Base-by-base conservation (phyloP, 2,113 vertebrate genomes). In the Trematomus loennbergii region DNA sequence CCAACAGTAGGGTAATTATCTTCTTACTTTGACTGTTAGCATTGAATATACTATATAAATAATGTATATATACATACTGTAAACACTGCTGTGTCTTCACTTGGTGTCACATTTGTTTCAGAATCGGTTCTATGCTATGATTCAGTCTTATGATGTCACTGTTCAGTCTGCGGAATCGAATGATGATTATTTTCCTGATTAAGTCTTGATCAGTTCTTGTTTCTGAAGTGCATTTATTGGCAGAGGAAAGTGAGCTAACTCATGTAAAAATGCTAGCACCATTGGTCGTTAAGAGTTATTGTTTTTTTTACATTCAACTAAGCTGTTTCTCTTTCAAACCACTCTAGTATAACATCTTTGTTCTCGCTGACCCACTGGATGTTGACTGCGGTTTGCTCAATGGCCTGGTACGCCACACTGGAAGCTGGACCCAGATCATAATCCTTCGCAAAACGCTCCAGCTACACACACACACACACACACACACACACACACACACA, bases 291-390 rank as follows among this genome's bases (percentile, higher is more conserved):
- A 40, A 40, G 36, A 7, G 7, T 40, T 8, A 1, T 40, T 40
- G 36, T 40, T 40, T 40, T 40, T 40, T 7, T 40, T 7, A 40
- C 3, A 12, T 18, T 63, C 60, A 58, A 75, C 1, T 0, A 13
- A 33, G 53, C 50, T 0, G 63, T 12, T 78, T 92, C 80, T 0
- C 9, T 46, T 22, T 9, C 0, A 57, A 99, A 98, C 98, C 98
- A 99, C 0, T 18, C 0, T 10, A 92, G 58, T 20, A 98, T 88
- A 0, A 0, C 0, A 0, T 57, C 59, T 87, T 76, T 88, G 94
- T 98, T 96, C 50, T 96, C 87, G 0, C 72, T 68, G 86, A 98
- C 96, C 98, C 98, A 99, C 69, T 89, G 40, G 78, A 98, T 97
- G 92, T 99, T 99, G 52, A 95, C 85, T 0, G 78, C 83, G 0